Conservation (phyloP, 2,113 vertebrate species). For the Macaca mulatta region DNA sequence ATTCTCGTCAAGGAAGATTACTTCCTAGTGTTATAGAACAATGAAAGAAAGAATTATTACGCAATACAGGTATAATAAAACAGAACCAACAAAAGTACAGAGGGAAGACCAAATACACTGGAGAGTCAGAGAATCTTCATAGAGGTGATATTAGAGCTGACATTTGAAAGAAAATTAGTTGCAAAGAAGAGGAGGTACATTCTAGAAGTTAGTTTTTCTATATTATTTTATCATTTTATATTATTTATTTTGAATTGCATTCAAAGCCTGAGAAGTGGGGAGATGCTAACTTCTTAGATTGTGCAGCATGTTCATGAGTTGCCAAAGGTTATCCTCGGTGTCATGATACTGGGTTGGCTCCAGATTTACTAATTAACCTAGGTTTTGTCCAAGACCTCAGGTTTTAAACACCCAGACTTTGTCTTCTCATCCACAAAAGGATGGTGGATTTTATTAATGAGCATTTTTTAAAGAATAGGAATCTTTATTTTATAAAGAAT, state of each 20-base stretch:
- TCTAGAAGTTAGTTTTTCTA: background rate
- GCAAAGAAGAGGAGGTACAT: background rate
- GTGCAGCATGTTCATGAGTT: background rate
- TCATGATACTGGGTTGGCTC: background rate
- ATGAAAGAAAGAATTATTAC: background rate
- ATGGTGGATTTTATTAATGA: background rate
- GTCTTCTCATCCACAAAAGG: background rate
- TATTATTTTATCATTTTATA: background rate
- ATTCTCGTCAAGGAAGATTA: background rate
- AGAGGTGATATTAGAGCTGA: background rate
- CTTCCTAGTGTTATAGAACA: background rate
- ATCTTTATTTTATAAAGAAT: conserved; percentile 39
- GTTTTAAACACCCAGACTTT: background rate
- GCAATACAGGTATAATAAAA: background rate
- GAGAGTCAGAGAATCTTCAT: background rate
- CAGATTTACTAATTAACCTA: conserved; percentile 1
- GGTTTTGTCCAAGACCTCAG: background rate
- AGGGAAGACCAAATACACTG: background rate
- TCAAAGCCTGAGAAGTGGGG: background rate
- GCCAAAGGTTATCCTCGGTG: background rate
- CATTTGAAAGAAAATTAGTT: background rate
- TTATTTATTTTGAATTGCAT: background rate
- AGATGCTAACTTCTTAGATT: background rate
- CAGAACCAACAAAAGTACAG: background rate
- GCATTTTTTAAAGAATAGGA: background rate